Evolutionary conservation across 2,113 vertebrate species (phyloP).

Genomic region (Callithrix jacchus): DNA sequence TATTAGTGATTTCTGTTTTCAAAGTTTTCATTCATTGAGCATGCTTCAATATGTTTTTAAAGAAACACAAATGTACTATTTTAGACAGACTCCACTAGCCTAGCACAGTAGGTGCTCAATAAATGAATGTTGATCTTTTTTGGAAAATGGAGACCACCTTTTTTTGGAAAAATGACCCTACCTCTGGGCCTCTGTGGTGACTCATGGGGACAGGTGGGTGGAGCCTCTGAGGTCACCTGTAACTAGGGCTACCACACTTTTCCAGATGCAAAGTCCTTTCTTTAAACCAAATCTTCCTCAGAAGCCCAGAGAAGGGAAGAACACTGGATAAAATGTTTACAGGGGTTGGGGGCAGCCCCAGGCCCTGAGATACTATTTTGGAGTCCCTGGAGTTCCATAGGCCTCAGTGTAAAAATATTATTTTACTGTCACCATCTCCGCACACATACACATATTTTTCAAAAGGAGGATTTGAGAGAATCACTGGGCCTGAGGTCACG

Average conservation of each 20-base stretch:
- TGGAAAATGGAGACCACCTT: background rate
- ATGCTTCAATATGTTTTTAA: background rate
- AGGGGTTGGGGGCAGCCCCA: fast-evolving
- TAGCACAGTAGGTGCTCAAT: background rate
- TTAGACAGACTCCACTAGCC: background rate
- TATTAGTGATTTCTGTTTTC: background rate
- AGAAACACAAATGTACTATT: background rate
- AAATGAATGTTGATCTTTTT: background rate
- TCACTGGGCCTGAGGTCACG: background rate
- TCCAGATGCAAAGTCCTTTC: background rate
- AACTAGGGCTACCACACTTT: background rate
- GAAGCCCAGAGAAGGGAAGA: background rate
- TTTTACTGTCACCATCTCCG: background rate
- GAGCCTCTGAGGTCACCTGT: background rate
- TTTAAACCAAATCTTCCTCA: background rate
- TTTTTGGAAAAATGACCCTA: background rate
- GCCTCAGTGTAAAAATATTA: background rate
- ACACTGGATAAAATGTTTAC: background rate
- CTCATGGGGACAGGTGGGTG: background rate
- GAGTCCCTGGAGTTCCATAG: background rate
- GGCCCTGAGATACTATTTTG: background rate
- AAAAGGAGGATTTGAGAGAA: background rate
- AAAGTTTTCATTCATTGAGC: background rate
- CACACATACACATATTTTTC: background rate
- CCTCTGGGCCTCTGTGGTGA: background rate